These are phyloP conservation scores for Dicentrarchus labrax DNA, from an alignment of 2,113 vertebrate genomes.

Conservation along the genomic window DNA sequence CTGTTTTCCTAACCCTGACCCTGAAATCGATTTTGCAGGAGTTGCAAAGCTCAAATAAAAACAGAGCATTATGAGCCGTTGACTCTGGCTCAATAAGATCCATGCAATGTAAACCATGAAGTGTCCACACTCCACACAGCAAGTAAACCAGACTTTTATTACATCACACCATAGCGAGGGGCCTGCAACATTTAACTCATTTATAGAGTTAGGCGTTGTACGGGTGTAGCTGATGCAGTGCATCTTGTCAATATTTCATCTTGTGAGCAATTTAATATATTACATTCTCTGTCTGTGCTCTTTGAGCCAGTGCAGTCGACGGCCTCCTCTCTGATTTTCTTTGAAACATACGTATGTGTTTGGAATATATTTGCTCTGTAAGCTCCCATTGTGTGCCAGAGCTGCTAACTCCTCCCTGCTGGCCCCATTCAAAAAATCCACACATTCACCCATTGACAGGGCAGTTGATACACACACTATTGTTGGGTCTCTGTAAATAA, in stretches of 20 bases:
- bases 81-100: constrained; percentile 59
- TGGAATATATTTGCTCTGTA: constrained; percentile 53
- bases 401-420: constrained; percentile 39
- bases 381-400: constrained; percentile 25
- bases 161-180: constrained; percentile 52
- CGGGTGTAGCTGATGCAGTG: constrained; percentile 46
- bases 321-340: constrained; percentile 48
- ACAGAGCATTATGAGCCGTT: constrained; percentile 56
- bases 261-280: constrained; percentile 68
- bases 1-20: constrained; percentile 51
- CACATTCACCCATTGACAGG: constrained; percentile 9
- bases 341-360: constrained; percentile 48
- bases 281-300: constrained; percentile 53
- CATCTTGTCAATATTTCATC: constrained; percentile 72
- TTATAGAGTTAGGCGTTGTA: constrained; percentile 55
- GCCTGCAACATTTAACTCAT: constrained; percentile 57
- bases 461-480: background rate
- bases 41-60: constrained; percentile 59
- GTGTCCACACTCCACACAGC: constrained; percentile 51
- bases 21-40: constrained; percentile 60
- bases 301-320: constrained; percentile 54
- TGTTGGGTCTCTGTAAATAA: no score
- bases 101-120: constrained; percentile 57
- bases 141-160: constrained; percentile 54
- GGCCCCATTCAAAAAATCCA: constrained; percentile 3